Evolutionary conservation across 2,113 vertebrate genomes (phyloP).

Genomic region (Pedetes capensis): DNA sequence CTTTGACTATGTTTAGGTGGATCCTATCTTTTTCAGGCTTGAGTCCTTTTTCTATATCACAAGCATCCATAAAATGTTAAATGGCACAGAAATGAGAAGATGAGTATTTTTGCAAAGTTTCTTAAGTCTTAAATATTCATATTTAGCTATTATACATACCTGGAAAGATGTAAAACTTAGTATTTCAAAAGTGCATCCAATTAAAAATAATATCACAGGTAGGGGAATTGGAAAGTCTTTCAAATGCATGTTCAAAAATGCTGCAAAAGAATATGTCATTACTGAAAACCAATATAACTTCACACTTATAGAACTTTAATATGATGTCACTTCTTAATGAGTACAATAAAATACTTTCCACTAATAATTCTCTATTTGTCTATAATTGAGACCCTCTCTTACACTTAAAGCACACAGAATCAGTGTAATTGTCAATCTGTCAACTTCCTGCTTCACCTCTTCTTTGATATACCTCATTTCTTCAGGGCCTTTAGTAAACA

Average conservation of each 20-base stretch:
- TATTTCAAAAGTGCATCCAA: constrained; percentile 71
- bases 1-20: neutral
- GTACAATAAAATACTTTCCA: neutral
- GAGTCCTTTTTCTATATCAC: neutral
- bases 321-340: neutral
- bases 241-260: constrained; percentile 63
- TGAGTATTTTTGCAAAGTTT: neutral
- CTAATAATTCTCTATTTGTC: neutral
- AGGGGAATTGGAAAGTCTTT: constrained; percentile 73
- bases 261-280: constrained; percentile 69
- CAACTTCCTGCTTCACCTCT: neutral
- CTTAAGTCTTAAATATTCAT: neutral
- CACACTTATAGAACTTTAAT: constrained; percentile 23
- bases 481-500: neutral
- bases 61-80: neutral
- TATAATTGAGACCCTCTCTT: neutral
- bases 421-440: neutral
- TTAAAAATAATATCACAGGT: constrained; percentile 69
- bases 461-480: neutral
- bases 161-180: constrained; percentile 63
- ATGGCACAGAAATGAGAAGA: neutral
- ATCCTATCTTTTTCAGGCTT: neutral
- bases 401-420: neutral
- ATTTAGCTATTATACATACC: constrained; percentile 68
- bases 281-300: constrained; percentile 12